Percentiles rank a stretch among this genome's conserved stretches.
These are phyloP conservation scores for Clepsis dumicolana DNA, from an alignment of 2,888 invertebrate species.

Conservation along the genomic window DNA sequence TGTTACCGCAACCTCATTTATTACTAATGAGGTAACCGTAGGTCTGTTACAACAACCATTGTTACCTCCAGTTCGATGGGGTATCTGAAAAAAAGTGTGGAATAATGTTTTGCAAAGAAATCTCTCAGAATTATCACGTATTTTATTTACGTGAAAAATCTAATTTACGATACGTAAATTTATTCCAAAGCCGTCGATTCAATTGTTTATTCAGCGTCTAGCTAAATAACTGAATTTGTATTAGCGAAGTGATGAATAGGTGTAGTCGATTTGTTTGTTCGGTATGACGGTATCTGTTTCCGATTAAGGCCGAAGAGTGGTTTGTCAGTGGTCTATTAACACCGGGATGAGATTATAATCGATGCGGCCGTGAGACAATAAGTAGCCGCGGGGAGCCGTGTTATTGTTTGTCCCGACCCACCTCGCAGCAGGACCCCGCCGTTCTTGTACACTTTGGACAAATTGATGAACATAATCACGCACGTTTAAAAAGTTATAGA, in stretches of 20 bases:
- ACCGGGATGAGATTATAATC: conserved; percentile 72
- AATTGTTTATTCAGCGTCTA: conserved; percentile 35
- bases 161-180: conserved; percentile 27
- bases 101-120: conserved; percentile 9
- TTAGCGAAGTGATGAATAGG: conserved; percentile 26
- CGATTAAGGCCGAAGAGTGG: conserved; percentile 61
- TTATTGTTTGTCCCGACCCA: conserved; percentile 75
- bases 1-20: conserved; percentile 30
- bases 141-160: conserved; percentile 37
- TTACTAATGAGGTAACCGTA: conserved; percentile 32
- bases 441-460: conserved; percentile 58
- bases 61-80: conserved; percentile 6
- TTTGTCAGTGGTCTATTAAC: conserved; percentile 74
- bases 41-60: conserved; percentile 20
- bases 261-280: conserved; percentile 32
- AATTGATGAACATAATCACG: conserved; percentile 72
- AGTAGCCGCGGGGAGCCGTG: conserved; percentile 70
- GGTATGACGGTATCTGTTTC: conserved; percentile 30
- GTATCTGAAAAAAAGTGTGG: not conserved
- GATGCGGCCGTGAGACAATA: conserved; percentile 71
- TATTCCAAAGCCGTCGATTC: conserved; percentile 32
- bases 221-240: conserved; percentile 34
- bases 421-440: conserved; percentile 66
- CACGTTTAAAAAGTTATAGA: conserved; percentile 39
- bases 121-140: conserved; percentile 16